Percentiles rank a stretch among this genome's conserved stretches.
Conservation (phyloP, 2,888 invertebrate species). For the Thysanoteuthis rhombus region DNA sequence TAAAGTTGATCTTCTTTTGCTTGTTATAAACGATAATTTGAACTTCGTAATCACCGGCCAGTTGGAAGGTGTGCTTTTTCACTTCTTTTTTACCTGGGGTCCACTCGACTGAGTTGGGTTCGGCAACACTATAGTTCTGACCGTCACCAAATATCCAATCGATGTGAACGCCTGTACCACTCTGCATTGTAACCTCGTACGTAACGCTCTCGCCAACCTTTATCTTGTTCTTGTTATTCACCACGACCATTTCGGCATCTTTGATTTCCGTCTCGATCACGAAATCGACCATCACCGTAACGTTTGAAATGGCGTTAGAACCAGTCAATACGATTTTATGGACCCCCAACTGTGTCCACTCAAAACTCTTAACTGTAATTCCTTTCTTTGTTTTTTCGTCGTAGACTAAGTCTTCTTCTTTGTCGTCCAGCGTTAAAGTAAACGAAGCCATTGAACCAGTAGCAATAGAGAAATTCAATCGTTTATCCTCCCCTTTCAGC, state of each 20-base stretch:
- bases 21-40: conserved; percentile 43
- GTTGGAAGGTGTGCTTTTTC: conserved; percentile 42
- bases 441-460: conserved; percentile 45
- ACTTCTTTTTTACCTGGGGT: conserved; percentile 32
- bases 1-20: conserved; percentile 35
- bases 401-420: not conserved
- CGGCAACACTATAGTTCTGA: conserved; percentile 21
- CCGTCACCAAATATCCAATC: conserved; percentile 43
- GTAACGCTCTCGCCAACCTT: conserved; percentile 35
- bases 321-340: conserved; percentile 31
- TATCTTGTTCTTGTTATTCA: conserved; percentile 33
- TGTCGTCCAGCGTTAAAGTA: conserved; percentile 41
- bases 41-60: conserved; percentile 43
- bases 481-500: conserved; percentile 37
- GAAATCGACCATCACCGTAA: conserved; percentile 36
- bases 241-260: conserved; percentile 34
- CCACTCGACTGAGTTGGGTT: conserved; percentile 38
- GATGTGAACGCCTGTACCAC: conserved; percentile 47
- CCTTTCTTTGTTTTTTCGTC: conserved; percentile 17
- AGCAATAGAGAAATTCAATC: conserved; percentile 41
- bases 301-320: conserved; percentile 34
- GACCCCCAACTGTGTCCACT: not conserved
- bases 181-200: conserved; percentile 41
- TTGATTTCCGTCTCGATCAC: conserved; percentile 42
- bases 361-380: not conserved